A percentile compares a stretch with the other conserved stretches of the same genome.
phyloP scores from a whole-genome alignment of 2,113 vertebrate genomes.

The Odocoileus virginianus region DNA sequence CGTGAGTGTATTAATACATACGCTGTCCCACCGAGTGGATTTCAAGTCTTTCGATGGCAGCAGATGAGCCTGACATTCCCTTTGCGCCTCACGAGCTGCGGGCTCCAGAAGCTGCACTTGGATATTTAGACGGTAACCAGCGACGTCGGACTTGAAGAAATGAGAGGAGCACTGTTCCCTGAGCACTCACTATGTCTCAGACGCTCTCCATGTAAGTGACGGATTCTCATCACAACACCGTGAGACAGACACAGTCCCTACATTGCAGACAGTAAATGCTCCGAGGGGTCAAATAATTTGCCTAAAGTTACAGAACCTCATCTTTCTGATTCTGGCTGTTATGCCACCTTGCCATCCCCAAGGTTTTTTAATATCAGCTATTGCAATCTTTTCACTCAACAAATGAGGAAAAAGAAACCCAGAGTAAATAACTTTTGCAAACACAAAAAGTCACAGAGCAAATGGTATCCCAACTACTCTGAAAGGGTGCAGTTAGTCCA shows the following conservation, averaged over 20 bases:
- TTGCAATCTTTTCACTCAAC: not conserved
- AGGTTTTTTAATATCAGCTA: not conserved
- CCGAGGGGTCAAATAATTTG: not conserved
- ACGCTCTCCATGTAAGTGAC: fast-evolving
- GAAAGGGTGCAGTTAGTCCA: not conserved
- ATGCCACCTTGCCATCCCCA: not conserved
- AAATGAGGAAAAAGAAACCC: not conserved
- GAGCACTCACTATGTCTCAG: not conserved
- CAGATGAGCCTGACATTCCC: not conserved
- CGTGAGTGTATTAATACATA: fast-evolving
- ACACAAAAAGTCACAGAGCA: not conserved
- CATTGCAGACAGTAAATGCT: not conserved
- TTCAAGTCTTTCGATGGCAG: not conserved
- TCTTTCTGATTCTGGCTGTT: not conserved
- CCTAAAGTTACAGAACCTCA: too few relatives aligned
- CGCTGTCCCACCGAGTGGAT: not conserved
- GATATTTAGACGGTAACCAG: not conserved
- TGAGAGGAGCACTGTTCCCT: fast-evolving
- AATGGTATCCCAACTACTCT: not conserved
- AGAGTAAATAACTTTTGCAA: not conserved
- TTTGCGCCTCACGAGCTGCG: not conserved
- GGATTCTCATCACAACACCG: not conserved
- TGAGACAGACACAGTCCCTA: not conserved
- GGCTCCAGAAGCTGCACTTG: not conserved
- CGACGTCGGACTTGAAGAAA: not conserved